Evolutionary conservation across 1,140 invertebrate genomes (phyloP).

Genomic region (Pseudomyrmex gracilis): DNA sequence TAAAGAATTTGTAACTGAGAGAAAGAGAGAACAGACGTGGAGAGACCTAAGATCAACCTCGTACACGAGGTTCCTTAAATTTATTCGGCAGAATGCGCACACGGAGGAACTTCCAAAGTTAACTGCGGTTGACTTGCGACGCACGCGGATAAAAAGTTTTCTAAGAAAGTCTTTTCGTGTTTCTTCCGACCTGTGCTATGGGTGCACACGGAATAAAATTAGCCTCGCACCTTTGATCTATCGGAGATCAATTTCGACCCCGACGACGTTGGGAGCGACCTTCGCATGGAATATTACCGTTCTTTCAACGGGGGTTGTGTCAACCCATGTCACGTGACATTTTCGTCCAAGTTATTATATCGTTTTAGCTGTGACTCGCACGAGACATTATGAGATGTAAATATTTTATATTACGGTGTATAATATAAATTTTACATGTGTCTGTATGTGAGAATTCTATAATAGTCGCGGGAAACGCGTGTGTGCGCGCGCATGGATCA

Average conservation of each 20-base stretch:
- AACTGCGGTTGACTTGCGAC: not conserved
- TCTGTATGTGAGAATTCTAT: not conserved
- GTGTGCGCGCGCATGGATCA: too few species aligned
- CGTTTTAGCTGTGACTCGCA: not conserved
- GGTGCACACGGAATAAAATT: constrained; percentile 37
- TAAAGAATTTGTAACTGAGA: not conserved
- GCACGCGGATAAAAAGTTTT: constrained; percentile 36
- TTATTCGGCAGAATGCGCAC: constrained; percentile 42
- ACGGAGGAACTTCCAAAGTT: constrained; percentile 1
- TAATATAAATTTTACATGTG: too few species aligned
- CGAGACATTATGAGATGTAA: constrained; percentile 1
- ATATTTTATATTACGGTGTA: too few species aligned
- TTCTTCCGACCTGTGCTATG: constrained; percentile 17
- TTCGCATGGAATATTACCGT: constrained; percentile 39
- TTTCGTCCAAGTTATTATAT: constrained; percentile 7
- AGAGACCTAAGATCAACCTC: not conserved
- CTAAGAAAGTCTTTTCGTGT: constrained; percentile 41
- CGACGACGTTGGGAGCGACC: constrained; percentile 26
- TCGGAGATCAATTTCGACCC: constrained; percentile 58
- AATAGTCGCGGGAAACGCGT: not conserved
- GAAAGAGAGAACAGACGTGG: not conserved
- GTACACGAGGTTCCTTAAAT: constrained; percentile 24
- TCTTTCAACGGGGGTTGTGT: constrained; percentile 12
- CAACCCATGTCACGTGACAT: constrained; percentile 18
- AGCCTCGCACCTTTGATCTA: constrained; percentile 57